Evolutionary conservation across 2,888 invertebrate genomes (phyloP).

Genomic region (Atethmia centrago): DNA sequence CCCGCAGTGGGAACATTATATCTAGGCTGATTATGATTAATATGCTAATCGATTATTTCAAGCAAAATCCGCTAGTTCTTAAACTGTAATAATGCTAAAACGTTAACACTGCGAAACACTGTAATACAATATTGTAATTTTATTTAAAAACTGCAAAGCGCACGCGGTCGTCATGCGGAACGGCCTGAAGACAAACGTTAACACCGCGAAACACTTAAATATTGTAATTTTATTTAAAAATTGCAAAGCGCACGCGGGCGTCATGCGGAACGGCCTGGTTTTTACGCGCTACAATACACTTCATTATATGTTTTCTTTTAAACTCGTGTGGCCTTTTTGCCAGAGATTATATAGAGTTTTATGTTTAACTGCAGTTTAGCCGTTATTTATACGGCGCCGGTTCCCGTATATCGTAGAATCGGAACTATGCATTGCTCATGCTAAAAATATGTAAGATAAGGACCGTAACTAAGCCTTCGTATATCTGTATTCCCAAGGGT

Average conservation of each 20-base stretch:
- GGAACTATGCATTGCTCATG: not conserved
- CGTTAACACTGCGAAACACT: constrained; percentile 16
- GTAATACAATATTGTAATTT: constrained; percentile 28
- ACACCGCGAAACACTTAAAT: constrained; percentile 17
- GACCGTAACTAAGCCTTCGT: too few relatives aligned
- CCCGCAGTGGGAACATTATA: not conserved
- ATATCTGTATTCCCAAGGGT: not conserved
- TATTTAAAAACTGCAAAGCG: constrained; percentile 44
- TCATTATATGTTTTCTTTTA: not conserved
- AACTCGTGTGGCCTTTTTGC: not conserved
- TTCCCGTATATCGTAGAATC: not conserved
- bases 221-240: constrained; percentile 35
- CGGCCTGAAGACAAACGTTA: constrained; percentile 38
- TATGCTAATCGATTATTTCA: constrained; percentile 5
- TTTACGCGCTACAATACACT: constrained; percentile 23
- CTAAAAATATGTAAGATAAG: not conserved
- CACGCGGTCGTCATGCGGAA: constrained; percentile 42
- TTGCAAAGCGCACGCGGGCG: constrained; percentile 40
- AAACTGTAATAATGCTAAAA: constrained; percentile 13
- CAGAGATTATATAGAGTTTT: not conserved
- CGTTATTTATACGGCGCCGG: not conserved
- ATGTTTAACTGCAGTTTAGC: not conserved
- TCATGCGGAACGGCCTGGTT: constrained; percentile 52
- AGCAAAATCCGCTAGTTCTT: not conserved
- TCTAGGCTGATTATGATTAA: not conserved